Base-by-base conservation (phyloP, 2,797 vertebrate genomes). In the Schizopygopsis malacanthus region DNA sequence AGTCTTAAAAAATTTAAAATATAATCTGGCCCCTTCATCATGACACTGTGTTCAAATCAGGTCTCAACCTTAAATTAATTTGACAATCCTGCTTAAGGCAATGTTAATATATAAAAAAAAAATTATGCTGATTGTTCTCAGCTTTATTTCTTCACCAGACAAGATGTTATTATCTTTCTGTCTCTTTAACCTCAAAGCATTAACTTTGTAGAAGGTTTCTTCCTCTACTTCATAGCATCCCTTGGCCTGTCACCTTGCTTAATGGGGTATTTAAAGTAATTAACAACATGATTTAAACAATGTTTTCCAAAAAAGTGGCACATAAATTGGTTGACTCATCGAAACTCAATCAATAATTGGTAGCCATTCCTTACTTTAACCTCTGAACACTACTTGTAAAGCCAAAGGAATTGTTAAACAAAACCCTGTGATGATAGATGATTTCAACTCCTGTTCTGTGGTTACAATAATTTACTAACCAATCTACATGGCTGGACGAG, bases 381-480 rank as follows among this genome's bases (percentile, higher is more conserved):
- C 20, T 70, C 63, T n/a, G 10, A 69, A 56, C 72, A 76, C 39
- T 22, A 37, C 20, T 59, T 83, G 65, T 39, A 15, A 77, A 77
- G 63, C 11, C 4, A 15, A 63, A 71, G 13, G 22, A 47, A 45
- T 45, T 81, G 59, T 41, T 54, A 82, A 79, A 72, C 11, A 43
- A 52, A 76, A 22, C 61, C 50, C 43, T 76, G 72, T 41, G 63
- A 37, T 80, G 56, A 81, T 87, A 86, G 89, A 92, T 86, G 76
- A 79, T 78, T 79, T 18, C 50, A 78, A 85, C 91, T 91, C 87
- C 80, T 33, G 76, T 89, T 89, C 80, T 81, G 86, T 87, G 88
- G 82, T 91, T 67, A 65, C 8, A 37, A 75, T 87, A 88, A 92
- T 92, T 91, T 91, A 92, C 47, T 56, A 71, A 81, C 56, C 78